Conservation (phyloP, 2,888 invertebrate genomes). For the Caenorhabditis wallacei region DNA sequence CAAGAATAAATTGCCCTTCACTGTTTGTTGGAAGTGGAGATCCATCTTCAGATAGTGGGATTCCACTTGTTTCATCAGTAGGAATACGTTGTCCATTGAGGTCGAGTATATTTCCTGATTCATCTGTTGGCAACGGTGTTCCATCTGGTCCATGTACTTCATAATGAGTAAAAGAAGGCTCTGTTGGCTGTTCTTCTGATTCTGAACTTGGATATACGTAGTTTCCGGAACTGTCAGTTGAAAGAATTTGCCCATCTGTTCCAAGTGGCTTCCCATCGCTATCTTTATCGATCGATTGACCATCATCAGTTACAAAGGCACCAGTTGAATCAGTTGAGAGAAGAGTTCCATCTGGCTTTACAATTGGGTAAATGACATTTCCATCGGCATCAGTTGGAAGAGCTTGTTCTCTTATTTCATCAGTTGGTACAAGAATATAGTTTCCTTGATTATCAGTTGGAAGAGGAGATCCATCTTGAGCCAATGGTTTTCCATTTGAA, state of each 20-base stretch:
- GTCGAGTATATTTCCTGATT: slow-evolving; percentile 54
- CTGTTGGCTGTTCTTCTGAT: slow-evolving; percentile 50
- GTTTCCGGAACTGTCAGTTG: slow-evolving; percentile 52
- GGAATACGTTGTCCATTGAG: slow-evolving; percentile 64
- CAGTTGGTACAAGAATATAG: slow-evolving; percentile 23
- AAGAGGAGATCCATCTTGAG: slow-evolving; percentile 63
- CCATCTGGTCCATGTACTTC: slow-evolving; percentile 66
- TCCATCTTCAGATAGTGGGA: slow-evolving; percentile 67
- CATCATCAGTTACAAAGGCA: slow-evolving; percentile 46
- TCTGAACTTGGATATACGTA: slow-evolving; percentile 69
- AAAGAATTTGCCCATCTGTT: slow-evolving; percentile 64
- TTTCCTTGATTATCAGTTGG: slow-evolving; percentile 63
- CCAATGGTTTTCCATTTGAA: slow-evolving; percentile 54
- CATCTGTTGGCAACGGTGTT: slow-evolving; percentile 65
- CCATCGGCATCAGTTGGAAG: slow-evolving; percentile 73
- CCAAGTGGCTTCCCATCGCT: slow-evolving; percentile 58
- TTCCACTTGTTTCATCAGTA: slow-evolving; percentile 51
- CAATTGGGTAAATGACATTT: slow-evolving; percentile 61
- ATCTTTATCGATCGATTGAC: slow-evolving; percentile 51
- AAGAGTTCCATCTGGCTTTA: slow-evolving; percentile 59
- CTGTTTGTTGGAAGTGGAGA: slow-evolving; percentile 60
- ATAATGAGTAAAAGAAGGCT: slow-evolving; percentile 12
- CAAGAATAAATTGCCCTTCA: slow-evolving; percentile 52
- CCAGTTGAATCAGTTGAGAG: slow-evolving; percentile 66
- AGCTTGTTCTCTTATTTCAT: slow-evolving; percentile 10